Percentiles rank a stretch among this genome's conserved stretches.
Evolutionary conservation across 2,113 vertebrate species (phyloP).

Genomic region (Phalacrocorax aristotelis): DNA sequence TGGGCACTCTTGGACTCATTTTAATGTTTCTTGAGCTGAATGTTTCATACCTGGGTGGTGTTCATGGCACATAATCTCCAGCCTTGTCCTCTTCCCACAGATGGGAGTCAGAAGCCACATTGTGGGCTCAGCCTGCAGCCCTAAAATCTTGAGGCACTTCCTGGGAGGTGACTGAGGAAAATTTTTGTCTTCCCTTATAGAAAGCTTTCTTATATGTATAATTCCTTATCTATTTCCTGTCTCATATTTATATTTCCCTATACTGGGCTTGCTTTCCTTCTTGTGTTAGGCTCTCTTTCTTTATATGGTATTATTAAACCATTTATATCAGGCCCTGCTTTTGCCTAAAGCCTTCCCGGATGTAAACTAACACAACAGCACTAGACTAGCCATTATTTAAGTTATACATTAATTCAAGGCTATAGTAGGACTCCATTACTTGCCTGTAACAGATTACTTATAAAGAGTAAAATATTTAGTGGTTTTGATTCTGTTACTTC

Average conservation of each 20-base stretch:
- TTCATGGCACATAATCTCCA: neutral
- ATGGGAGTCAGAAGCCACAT: neutral
- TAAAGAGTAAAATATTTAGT: conserved; percentile 75
- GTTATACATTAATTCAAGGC: conserved; percentile 79
- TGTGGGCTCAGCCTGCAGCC: neutral
- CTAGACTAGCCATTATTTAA: conserved; percentile 50
- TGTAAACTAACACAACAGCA: neutral
- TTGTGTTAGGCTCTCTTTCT: neutral
- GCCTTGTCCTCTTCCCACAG: neutral
- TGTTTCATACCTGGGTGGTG: neutral
- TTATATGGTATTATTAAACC: neutral
- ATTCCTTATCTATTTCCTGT: neutral
- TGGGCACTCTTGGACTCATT: neutral
- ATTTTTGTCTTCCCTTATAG: neutral
- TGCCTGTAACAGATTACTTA: conserved; percentile 75
- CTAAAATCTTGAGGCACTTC: neutral
- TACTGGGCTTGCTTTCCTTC: neutral
- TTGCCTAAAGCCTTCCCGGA: conserved; percentile 57
- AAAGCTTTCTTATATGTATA: neutral
- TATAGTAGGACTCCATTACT: conserved; percentile 64
- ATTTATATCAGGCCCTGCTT: neutral
- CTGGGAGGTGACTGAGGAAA: neutral
- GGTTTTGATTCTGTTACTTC: conserved; percentile 36
- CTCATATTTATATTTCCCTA: neutral
- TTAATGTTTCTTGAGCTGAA: neutral